A percentile compares a stretch with the other conserved stretches of the same genome.
Evolutionary conservation across 1,140 invertebrate species (phyloP).

Genomic region (Venustaconcha ellipsiformis): DNA sequence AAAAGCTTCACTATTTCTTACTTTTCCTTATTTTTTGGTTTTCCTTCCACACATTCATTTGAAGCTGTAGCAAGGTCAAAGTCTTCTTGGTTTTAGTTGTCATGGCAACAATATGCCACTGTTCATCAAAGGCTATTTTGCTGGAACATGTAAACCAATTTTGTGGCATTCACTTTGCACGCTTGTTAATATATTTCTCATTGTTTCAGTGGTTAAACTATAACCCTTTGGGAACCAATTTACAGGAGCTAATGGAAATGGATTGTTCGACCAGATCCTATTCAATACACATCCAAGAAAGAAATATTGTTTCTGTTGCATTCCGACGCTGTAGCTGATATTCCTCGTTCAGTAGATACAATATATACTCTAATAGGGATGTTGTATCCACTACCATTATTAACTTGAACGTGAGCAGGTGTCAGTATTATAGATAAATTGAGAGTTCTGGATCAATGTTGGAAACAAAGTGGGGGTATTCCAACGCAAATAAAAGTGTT

Average conservation of each 20-base stretch:
- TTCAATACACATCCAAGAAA: slow-evolving; percentile 28
- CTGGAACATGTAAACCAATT: slow-evolving; percentile 26
- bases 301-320: slow-evolving; percentile 30
- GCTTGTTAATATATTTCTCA: slow-evolving; percentile 23
- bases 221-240: slow-evolving; percentile 33
- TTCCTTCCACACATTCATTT: slow-evolving; percentile 33
- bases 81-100: slow-evolving; percentile 10
- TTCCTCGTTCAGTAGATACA: neutral
- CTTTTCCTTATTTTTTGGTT: slow-evolving; percentile 19
- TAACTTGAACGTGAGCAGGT: too few species aligned
- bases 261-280: slow-evolving; percentile 30
- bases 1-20: neutral
- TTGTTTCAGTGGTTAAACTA: slow-evolving; percentile 26
- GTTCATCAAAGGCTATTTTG: slow-evolving; percentile 31
- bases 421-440: too few species aligned
- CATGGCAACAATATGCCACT: slow-evolving; percentile 31
- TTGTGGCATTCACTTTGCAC: slow-evolving; percentile 20
- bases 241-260: slow-evolving; percentile 19
- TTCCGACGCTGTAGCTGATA: slow-evolving; percentile 25
- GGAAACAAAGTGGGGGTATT: too few species aligned
- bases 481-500: too few species aligned
- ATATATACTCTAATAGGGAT: neutral
- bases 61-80: slow-evolving; percentile 26
- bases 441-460: too few species aligned
- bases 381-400: neutral